Conservation (phyloP, 1,140 invertebrate genomes). For the Caerostris darwini region DNA sequence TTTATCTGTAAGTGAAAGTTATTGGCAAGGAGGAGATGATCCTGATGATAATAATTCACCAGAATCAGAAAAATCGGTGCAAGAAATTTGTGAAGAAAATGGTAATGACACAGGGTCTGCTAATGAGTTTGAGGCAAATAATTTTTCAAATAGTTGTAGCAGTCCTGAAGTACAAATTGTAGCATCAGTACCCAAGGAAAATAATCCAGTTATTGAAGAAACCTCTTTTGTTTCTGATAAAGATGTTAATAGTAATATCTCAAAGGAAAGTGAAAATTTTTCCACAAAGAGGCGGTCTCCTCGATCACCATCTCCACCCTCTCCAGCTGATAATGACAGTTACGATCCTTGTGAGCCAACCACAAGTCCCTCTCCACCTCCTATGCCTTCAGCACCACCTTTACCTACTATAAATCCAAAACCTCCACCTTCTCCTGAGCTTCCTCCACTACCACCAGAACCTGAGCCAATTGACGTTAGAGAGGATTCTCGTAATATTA, state of each 20-base stretch:
- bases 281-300: constrained; percentile 63
- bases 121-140: constrained; percentile 61
- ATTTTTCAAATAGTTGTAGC: constrained; percentile 63
- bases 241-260: constrained; percentile 16
- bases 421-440: constrained; percentile 78
- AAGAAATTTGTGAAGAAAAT: constrained; percentile 24
- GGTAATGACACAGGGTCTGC: constrained; percentile 45
- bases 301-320: constrained; percentile 74
- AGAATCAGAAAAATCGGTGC: constrained; percentile 64
- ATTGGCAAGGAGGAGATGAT: constrained; percentile 76
- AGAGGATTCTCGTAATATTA: background rate
- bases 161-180: constrained; percentile 16
- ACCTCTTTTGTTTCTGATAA: background rate
- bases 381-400: constrained; percentile 71
- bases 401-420: constrained; percentile 73
- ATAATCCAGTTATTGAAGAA: background rate
- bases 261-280: constrained; percentile 64
- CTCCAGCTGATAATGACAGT: constrained; percentile 83
- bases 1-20: constrained; percentile 66
- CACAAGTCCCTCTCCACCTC: constrained; percentile 87
- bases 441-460: constrained; percentile 79
- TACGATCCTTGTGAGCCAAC: constrained; percentile 95
- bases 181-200: background rate
- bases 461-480: constrained; percentile 76
- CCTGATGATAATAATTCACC: constrained; percentile 59